Evolutionary conservation across 2,113 vertebrate genomes (phyloP), one percentile per base, ranked within the genome.

Genomic region (Leucopsar rothschildi): DNA sequence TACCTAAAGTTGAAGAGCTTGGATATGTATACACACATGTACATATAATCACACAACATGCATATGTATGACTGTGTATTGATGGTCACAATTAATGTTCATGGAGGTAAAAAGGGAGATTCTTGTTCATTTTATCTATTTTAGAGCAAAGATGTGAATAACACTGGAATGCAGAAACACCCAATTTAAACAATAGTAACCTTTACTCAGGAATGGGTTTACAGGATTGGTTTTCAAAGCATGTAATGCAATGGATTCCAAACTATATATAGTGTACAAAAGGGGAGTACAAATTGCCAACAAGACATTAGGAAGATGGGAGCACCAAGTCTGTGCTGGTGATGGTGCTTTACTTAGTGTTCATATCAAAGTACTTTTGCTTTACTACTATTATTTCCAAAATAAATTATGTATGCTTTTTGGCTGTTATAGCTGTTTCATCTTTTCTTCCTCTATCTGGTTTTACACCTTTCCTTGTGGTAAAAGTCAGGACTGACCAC

Each of bases 401-500:
- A 37, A 65, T 49, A 27, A 76, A 9, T 52, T 61, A 66, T 2
- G 1, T 35, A 12, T 47, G 1, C 5, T 15, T 88, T 88, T 80
- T 37, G 28, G 5, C 9, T 4, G 0, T 40, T 39, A 27, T 1
- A 69, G 13, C 2, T 17, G 15, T 65, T 68, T 23, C 1, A 37
- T 35, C 28, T 75, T 73, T 40, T 14, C 4, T 77, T 49, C 21
- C 9, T 44, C 16, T 66, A 14, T 71, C 63, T 71, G 8, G 7
- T 66, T 63, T 83, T 59, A 40, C 16, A 81, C 3, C 2, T 66
- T 68, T 83, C 28, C 31, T 59, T 59, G 16, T 40, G 10, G 23
- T 70, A 63, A 17, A 55, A 63, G 23, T 64, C 17, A 84, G 59
- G 25, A 66, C 1, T 57, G 28, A 47, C 18, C 53, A 11, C 8